A percentile compares a stretch with the other conserved stretches of the same genome.
These are phyloP conservation scores for Amphipoea lucens DNA, from an alignment of 2,888 invertebrate species.

Conservation along the genomic window DNA sequence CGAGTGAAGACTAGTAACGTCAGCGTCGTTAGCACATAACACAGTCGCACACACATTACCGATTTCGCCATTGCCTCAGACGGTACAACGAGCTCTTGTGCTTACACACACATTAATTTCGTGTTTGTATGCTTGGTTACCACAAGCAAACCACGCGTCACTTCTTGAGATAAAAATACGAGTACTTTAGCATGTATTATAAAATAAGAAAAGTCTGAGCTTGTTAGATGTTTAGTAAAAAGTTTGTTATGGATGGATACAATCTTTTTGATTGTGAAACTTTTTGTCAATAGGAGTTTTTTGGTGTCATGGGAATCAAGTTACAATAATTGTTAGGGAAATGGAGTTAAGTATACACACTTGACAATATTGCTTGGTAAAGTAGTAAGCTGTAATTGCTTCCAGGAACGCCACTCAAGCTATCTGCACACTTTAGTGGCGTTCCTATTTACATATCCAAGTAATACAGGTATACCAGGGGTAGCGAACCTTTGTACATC, in stretches of 20 bases:
- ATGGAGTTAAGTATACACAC: background rate
- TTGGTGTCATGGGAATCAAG: background rate
- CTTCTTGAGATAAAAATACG: no score
- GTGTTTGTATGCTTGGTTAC: no score
- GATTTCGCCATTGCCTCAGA: no score
- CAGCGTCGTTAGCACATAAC: no score
- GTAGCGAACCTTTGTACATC: no score
- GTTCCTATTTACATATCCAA: background rate
- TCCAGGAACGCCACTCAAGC: background rate
- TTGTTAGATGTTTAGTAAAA: background rate
- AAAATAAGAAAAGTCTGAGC: conserved; percentile 7
- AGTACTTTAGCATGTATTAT: background rate
- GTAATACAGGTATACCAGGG: background rate
- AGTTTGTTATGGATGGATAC: background rate
- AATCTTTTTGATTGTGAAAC: conserved; percentile 11
- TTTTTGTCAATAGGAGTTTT: conserved; percentile 6
- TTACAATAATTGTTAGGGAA: background rate
- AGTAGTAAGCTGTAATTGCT: background rate
- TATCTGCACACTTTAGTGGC: background rate
- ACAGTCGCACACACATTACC: no score
- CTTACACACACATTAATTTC: no score
- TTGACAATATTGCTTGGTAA: background rate
- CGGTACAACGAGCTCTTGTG: no score
- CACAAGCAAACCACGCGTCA: no score
- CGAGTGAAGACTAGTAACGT: no score